Evolutionary conservation across 2,113 vertebrate species (phyloP).

Genomic region (Acanthochromis polyacanthus): DNA sequence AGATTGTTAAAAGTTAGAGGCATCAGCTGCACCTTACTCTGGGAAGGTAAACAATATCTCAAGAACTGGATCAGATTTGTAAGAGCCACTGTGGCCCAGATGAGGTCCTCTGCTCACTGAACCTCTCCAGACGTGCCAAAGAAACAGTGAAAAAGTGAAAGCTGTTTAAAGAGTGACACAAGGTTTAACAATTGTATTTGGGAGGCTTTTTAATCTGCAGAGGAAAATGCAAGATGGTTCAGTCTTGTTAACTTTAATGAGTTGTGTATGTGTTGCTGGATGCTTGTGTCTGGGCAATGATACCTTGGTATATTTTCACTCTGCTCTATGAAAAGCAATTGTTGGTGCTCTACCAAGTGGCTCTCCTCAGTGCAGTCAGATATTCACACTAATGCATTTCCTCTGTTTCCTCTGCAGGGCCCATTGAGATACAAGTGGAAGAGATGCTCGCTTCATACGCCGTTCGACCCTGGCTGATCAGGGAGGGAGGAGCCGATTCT

Average conservation of each 20-base stretch:
- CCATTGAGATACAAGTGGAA: conserved; percentile 56
- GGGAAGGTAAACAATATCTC: conserved; percentile 61
- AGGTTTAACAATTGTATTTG: conserved; percentile 13
- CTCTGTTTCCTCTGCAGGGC: conserved; percentile 69
- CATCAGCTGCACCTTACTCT: conserved; percentile 71
- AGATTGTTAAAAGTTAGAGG: conserved; percentile 63
- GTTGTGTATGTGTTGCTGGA: conserved; percentile 16
- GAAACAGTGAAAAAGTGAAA: conserved; percentile 18
- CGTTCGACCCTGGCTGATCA: conserved; percentile 46
- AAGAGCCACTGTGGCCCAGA: conserved; percentile 56
- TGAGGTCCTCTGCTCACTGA: conserved; percentile 55
- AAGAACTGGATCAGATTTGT: conserved; percentile 49
- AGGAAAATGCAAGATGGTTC: conserved; percentile 37
- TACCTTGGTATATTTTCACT: conserved; percentile 54
- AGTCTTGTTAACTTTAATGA: conserved; percentile 53
- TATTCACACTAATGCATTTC: conserved; percentile 66
- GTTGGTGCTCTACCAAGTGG: conserved; percentile 50
- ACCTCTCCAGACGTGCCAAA: conserved; percentile 36
- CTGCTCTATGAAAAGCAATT: conserved; percentile 40
- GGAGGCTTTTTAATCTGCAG: conserved; percentile 41
- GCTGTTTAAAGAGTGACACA: conserved; percentile 27
- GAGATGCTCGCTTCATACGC: conserved; percentile 41
- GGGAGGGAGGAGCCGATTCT: conserved; percentile 43
- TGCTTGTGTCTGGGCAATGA: conserved; percentile 21
- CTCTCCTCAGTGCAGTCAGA: conserved; percentile 39